Conservation (phyloP, 2,888 invertebrate genomes). For the Amphipyra berbera region DNA sequence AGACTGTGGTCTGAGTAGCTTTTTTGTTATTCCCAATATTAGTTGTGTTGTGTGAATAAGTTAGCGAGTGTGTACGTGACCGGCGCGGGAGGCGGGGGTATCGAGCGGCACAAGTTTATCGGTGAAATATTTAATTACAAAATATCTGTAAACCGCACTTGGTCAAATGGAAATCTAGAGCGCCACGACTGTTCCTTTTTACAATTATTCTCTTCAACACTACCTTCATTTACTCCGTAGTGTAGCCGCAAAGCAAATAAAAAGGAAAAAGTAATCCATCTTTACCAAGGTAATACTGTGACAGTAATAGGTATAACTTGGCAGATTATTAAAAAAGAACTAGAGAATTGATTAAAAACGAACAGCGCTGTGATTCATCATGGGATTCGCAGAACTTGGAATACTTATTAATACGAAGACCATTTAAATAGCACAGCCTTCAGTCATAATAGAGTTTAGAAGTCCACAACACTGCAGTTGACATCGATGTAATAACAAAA, state of each 20-base stretch:
- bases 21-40: constrained; percentile 27
- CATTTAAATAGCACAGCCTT: constrained; percentile 22
- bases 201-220: constrained; percentile 13
- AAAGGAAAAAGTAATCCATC: constrained; percentile 14
- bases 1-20: constrained; percentile 3
- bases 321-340: not conserved
- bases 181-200: constrained; percentile 21
- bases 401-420: constrained; percentile 14
- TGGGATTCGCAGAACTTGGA: constrained; percentile 38
- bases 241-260: constrained; percentile 4
- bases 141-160: constrained; percentile 41
- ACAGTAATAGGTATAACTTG: constrained; percentile 3
- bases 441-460: constrained; percentile 18
- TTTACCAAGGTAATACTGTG: constrained; percentile 30
- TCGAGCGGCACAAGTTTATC: constrained; percentile 57
- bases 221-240: constrained; percentile 5
- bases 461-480: constrained; percentile 28
- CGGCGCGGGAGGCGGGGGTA: constrained; percentile 24
- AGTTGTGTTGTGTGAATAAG: constrained; percentile 22
- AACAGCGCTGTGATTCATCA: constrained; percentile 39
- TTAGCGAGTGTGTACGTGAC: constrained; percentile 56
- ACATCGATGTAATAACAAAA: constrained; percentile 12
- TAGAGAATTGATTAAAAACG: constrained; percentile 43
- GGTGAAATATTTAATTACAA: constrained; percentile 59
- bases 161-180: constrained; percentile 36